Conservation (phyloP, 2,113 vertebrate genomes). For the Glaucomys volans region DNA sequence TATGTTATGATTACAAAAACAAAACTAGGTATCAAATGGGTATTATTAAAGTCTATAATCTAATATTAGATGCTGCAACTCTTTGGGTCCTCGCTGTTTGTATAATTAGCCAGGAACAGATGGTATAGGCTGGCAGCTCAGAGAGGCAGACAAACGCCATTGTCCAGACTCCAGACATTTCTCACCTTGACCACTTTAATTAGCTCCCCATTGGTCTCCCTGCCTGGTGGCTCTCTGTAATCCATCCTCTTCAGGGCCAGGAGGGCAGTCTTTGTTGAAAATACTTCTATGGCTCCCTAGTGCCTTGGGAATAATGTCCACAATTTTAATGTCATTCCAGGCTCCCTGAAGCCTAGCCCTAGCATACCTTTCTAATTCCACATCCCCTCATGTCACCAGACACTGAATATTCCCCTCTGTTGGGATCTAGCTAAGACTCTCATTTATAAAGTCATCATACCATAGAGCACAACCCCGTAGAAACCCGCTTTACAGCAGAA, state of each 20-base stretch:
- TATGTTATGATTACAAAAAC: not conserved
- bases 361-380: not conserved
- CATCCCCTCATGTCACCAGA: not conserved
- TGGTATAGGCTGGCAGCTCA: not conserved
- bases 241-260: not conserved
- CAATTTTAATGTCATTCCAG: not conserved
- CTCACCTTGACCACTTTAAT: not conserved
- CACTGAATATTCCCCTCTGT: not conserved
- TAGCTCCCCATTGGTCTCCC: not conserved
- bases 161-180: not conserved
- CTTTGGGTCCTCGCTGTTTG: not conserved
- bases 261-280: not conserved
- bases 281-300: not conserved
- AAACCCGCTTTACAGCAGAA: not conserved
- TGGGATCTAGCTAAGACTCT: not conserved
- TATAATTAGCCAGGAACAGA: slow-evolving; percentile 55
- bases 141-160: not conserved
- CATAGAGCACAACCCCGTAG: not conserved
- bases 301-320: not conserved
- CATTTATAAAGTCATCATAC: not conserved
- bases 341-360: not conserved
- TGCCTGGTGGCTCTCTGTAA: not conserved
- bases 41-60: not conserved
- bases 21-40: not conserved
- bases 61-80: not conserved